Evolutionary conservation across 2,113 vertebrate genomes (phyloP).

Genomic region (Etia nguti): DNA sequence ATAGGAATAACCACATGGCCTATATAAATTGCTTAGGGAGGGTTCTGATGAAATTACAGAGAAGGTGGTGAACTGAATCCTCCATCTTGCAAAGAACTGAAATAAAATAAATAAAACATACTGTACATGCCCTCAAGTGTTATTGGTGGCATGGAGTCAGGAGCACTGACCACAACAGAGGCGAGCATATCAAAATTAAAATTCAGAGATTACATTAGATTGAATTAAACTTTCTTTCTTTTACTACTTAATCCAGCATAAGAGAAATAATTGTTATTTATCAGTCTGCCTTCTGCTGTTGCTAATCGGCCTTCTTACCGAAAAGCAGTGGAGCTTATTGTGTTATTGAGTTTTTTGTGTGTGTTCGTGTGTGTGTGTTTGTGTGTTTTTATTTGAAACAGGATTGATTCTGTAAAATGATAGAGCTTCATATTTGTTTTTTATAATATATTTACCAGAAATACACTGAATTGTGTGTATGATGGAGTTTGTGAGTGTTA

Average conservation of each 20-base stretch:
- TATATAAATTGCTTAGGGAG: not conserved
- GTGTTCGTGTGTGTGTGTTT: not conserved
- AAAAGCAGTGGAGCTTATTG: not conserved
- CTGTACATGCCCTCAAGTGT: not conserved
- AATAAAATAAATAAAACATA: not conserved
- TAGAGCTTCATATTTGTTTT: not conserved
- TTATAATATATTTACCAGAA: not conserved
- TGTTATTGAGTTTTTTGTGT: not conserved
- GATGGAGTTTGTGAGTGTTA: not conserved
- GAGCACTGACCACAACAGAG: not conserved
- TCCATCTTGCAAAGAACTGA: not conserved
- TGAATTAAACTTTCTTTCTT: not conserved
- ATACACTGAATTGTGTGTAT: not conserved
- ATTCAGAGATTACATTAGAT: not conserved
- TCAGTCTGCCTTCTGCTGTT: not conserved
- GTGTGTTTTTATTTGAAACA: not conserved
- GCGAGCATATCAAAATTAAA: not conserved
- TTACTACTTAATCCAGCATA: not conserved
- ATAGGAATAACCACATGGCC: not conserved
- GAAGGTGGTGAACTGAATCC: not conserved
- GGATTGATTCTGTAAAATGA: not conserved
- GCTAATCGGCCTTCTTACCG: not conserved
- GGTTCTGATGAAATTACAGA: not conserved
- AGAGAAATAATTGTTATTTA: not conserved
- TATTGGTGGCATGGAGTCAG: not conserved